Evolutionary conservation across 2,888 invertebrate species (phyloP), one percentile per base, ranked within the genome.

Genomic region (Sinopyrophorus schimmeli): DNA sequence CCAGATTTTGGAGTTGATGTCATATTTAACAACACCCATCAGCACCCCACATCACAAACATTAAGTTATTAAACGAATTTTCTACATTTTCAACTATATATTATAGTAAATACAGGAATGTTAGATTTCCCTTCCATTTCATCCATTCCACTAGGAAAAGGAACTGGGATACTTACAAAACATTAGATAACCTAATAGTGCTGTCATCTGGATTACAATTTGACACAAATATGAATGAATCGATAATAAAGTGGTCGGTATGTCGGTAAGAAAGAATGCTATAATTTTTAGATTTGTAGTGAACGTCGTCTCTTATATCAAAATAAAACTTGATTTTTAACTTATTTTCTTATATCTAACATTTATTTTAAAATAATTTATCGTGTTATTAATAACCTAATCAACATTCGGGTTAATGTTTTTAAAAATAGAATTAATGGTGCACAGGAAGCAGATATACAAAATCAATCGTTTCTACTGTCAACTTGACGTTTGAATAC

Each of bases 1-100:
- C 70, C 72, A 39, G 69, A 64, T 71, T 74, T 75, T 59, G 74
- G 69, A 62, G 72, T 72, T 55, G 73, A 69, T 63, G 74, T 73
- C 75, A 76, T 75, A 64, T 63, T 72, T 66, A 65, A 61, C 58
- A 63, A 63, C 61, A 65, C 59, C 62, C 50, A 50, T 39, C 58
- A 60, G 54, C 55, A 60, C 53, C 50, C 54, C 57, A 60, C 63
- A 64, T 62, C 53, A 60, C 56, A 49, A 43, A 53, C 39, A 48
- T 34, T 35, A 47, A 34, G 7, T 47, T 17, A n/a, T n/a, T 40
- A 14, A 26, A 26, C 20, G 41, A 37, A 34, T 39, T 21, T 41
- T 30, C 27, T 30, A 48, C 47, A 48, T 48, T 37, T 37, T 41
- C 16, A 41, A 37, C 28, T 43, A 39, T n/a, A 18, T 5, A 20